These are phyloP conservation scores for Neodiprion virginianus DNA, from an alignment of 1,140 invertebrate species.

Conservation along the genomic window DNA sequence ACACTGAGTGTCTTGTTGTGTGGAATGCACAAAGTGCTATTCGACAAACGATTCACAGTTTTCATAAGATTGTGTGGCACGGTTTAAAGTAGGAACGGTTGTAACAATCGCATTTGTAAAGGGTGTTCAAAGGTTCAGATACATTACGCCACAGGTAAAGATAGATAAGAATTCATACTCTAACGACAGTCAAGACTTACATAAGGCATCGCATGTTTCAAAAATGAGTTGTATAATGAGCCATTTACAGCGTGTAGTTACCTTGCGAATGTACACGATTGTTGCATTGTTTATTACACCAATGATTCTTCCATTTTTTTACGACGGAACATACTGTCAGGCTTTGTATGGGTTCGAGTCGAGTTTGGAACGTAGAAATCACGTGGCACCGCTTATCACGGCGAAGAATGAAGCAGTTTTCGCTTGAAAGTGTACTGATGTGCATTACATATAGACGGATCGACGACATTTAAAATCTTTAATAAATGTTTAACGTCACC, in stretches of 20 bases:
- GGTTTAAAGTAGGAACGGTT: too few relatives aligned
- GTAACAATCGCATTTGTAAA: not conserved
- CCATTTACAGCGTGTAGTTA: not conserved
- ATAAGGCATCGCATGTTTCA: too few relatives aligned
- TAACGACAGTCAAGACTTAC: not conserved
- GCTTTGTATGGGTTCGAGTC: not conserved
- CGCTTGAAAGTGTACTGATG: too few relatives aligned
- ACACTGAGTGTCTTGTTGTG: too few relatives aligned
- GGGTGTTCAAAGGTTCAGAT: not conserved
- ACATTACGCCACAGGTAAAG: not conserved
- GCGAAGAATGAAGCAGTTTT: not conserved
- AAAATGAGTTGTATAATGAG: not conserved
- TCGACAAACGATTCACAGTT: too few relatives aligned
- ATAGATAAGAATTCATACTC: not conserved
- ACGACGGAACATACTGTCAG: not conserved
- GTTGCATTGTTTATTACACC: not conserved
- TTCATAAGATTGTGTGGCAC: too few relatives aligned
- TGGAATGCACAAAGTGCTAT: too few relatives aligned
- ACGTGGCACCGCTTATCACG: not conserved
- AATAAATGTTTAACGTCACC: too few relatives aligned
- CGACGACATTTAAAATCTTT: too few relatives aligned
- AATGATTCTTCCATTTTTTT: not conserved
- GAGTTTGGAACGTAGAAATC: too few relatives aligned
- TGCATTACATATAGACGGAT: too few relatives aligned
- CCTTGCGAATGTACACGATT: not conserved